Base-by-base conservation (phyloP, 2,888 invertebrate species). In the Tanypteryx hageni region DNA sequence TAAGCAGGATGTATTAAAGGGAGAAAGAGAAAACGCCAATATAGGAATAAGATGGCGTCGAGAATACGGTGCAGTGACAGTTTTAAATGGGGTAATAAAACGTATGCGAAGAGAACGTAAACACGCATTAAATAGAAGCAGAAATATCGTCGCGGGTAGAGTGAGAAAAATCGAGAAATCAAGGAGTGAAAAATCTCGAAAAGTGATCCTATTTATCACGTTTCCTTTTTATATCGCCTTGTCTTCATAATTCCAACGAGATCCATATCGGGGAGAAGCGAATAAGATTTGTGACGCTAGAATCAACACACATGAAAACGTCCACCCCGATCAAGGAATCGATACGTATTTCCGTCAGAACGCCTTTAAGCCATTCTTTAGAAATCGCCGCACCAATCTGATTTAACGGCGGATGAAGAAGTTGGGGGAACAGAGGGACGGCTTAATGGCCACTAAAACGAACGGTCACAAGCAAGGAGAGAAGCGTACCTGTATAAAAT, bases 81-180 rank as follows among this genome's bases (percentile, higher is more conserved):
- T 89, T 61, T 64, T 44, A 89, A 89, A 89, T 64, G 61, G 64
- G 89, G 89, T 64, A 64, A 89, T 68, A 89, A 56, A 89, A 89
- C 61, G 85, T 59, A 86, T 86, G 89, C 89, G 44, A 44, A 64
- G 89, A 59, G 64, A 89, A 64, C 89, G 68, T 68, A 68, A 68
- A 68, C 68, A 76, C 27, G 76, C 76, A 76, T 76, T 76, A 76
- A 76, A 76, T 27, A 13, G 76, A 76, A 68, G 68, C 64, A 64
- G 89, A 89, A 89, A 89, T 68, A 89, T 58, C 44, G 44, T 31
- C 61, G 10, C 68, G n/a, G 64, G 11, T 14, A 86, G 31, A 16
- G 31, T 31, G 64, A 59, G 86, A 61, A 44, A 44, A 61, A 31
- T 64, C 18, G 64, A 44, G 89, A 44, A 89, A 89, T 68, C 18